Evolutionary conservation across 2,113 vertebrate species (phyloP).

Genomic region (Prinia subflava): DNA sequence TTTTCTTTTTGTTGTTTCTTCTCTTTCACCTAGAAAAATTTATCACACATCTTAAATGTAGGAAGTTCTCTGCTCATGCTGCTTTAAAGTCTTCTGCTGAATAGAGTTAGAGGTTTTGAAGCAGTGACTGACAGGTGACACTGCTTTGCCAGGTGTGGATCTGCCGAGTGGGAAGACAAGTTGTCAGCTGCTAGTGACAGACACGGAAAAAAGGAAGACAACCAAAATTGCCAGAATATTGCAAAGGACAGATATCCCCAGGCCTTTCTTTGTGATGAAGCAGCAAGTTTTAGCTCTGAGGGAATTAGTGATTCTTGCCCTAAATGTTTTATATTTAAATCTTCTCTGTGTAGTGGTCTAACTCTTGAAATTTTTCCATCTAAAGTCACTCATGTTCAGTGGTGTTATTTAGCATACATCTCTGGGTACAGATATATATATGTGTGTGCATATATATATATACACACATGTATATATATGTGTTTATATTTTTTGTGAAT

Average conservation of each 20-base stretch:
- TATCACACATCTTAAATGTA: not conserved
- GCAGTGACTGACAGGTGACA: not conserved
- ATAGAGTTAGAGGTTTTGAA: not conserved
- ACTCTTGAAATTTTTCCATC: not conserved
- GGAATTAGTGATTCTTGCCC: not conserved
- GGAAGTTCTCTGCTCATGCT: not conserved
- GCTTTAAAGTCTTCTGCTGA: not conserved
- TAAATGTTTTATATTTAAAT: not conserved
- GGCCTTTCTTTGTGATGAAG: not conserved
- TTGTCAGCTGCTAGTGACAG: not conserved
- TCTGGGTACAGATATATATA: not conserved
- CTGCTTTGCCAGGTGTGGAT: not conserved
- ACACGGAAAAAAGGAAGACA: not conserved
- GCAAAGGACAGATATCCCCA: not conserved
- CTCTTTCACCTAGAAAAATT: not conserved
- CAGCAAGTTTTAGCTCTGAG: not conserved
- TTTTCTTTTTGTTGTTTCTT: not conserved
- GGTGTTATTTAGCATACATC: not conserved
- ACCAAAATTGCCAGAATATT: not conserved
- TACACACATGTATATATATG: not conserved
- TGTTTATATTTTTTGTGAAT: not conserved
- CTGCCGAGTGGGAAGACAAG: not conserved
- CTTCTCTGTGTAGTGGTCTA: not conserved
- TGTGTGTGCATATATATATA: no score
- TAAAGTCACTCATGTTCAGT: not conserved